Evolutionary conservation across 1,140 invertebrate species (phyloP).

Genomic region (Drosophila nigromelanica): DNA sequence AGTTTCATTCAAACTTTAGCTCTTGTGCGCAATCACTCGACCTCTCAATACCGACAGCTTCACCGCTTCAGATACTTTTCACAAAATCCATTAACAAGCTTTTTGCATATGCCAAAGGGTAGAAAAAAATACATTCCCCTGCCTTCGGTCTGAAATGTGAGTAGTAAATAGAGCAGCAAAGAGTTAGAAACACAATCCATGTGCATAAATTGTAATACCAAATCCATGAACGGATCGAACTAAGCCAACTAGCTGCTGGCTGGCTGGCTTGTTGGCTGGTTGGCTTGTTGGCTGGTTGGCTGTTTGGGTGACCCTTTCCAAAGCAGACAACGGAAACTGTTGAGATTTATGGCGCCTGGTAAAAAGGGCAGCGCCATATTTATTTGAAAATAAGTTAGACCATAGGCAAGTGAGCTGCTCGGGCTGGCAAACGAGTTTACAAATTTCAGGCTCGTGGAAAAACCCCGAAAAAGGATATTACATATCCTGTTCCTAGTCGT

Average conservation of each 20-base stretch:
- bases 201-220: constrained; percentile 69
- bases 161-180: constrained; percentile 63
- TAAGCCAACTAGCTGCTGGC: constrained; percentile 24
- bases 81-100: constrained; percentile 53
- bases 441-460: constrained; percentile 43
- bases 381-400: constrained; percentile 71
- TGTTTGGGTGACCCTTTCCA: constrained; percentile 6
- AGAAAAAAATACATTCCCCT: constrained; percentile 12
- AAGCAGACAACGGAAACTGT: constrained; percentile 69
- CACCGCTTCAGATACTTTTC: constrained; percentile 4
- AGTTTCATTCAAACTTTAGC: neutral
- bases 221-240: constrained; percentile 50
- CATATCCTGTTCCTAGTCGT: constrained; percentile 77
- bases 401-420: constrained; percentile 48
- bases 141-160: constrained; percentile 31
- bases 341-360: constrained; percentile 72
- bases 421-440: constrained; percentile 28
- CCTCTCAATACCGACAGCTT: constrained; percentile 5
- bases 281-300: neutral
- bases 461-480: constrained; percentile 74
- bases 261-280: neutral
- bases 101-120: constrained; percentile 29
- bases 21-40: constrained; percentile 4
- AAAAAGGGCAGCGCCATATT: constrained; percentile 61
- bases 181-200: constrained; percentile 43